Conservation (phyloP, 2,113 vertebrate genomes). For the Rousettus leschenaultii region DNA sequence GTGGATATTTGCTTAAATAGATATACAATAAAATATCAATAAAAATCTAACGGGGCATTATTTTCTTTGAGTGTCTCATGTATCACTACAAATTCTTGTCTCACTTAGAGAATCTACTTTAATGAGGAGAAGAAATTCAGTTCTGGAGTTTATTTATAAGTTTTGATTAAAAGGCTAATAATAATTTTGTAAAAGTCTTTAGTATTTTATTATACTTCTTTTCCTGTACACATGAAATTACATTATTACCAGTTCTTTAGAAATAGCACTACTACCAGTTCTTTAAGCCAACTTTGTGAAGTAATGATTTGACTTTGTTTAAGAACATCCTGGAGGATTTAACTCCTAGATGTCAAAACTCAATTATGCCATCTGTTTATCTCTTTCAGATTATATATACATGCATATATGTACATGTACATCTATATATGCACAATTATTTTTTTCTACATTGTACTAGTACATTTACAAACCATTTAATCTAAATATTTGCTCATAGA, state of each 20-base stretch:
- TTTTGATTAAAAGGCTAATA: not conserved
- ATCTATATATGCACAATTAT: too few species aligned
- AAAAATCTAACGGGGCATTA: not conserved
- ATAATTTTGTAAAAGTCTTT: not conserved
- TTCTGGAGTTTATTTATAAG: constrained; percentile 1
- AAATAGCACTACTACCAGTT: not conserved
- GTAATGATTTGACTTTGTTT: not conserved
- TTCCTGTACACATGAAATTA: not conserved
- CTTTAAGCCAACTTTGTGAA: not conserved
- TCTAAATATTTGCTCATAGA: not conserved
- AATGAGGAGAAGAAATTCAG: not conserved
- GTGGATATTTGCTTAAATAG: not conserved
- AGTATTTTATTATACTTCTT: not conserved
- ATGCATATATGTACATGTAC: not conserved
- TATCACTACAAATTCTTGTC: not conserved
- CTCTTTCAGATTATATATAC: not conserved
- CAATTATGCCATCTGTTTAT: not conserved
- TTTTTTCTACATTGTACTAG: not conserved
- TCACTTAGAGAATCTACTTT: not conserved
- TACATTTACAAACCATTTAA: not conserved
- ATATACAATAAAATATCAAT: not conserved
- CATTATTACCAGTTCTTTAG: not conserved
- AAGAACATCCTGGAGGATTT: not conserved
- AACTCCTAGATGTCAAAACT: not conserved
- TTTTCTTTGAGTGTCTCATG: not conserved